A percentile compares a stretch with the other conserved stretches of the same genome.
phyloP scores from a whole-genome alignment of 2,888 invertebrate genomes.

The Pristionchus exspectatus region DNA sequence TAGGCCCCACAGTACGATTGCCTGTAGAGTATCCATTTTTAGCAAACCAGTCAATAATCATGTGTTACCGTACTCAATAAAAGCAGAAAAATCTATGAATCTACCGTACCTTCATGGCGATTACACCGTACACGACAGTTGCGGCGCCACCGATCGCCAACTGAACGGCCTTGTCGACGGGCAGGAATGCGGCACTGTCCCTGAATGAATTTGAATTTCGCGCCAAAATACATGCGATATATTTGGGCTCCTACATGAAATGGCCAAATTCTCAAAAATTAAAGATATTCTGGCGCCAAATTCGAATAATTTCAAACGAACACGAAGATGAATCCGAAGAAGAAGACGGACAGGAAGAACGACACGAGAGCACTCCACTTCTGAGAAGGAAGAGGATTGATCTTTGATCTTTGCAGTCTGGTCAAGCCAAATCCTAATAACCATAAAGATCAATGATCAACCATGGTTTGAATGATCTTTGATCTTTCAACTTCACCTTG shows the following conservation, averaged over 20 bases:
- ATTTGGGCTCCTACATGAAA: no score
- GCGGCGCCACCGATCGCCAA: background rate
- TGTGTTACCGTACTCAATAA: no score
- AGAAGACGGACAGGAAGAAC: conserved; percentile 28
- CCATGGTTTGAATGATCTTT: no score
- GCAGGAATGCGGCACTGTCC: background rate
- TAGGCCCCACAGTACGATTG: conserved; percentile 2
- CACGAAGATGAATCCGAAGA: conserved; percentile 28
- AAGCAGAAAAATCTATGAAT: background rate
- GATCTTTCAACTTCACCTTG: no score
- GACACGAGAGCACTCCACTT: conserved; percentile 12
- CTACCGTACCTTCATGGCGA: conserved; percentile 22
- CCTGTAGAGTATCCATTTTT: background rate
- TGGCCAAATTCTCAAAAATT: no score
- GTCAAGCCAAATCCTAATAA: no score
- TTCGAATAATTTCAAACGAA: background rate
- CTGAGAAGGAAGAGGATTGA: background rate
- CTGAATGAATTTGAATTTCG: background rate
- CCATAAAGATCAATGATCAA: no score
- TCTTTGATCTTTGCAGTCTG: no score
- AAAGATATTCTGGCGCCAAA: background rate
- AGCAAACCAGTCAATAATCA: background rate
- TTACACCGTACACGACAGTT: background rate
- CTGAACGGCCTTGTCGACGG: background rate
- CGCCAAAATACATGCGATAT: no score